Conservation (phyloP, 1,140 invertebrate species). For the Drosophila rufa region DNA sequence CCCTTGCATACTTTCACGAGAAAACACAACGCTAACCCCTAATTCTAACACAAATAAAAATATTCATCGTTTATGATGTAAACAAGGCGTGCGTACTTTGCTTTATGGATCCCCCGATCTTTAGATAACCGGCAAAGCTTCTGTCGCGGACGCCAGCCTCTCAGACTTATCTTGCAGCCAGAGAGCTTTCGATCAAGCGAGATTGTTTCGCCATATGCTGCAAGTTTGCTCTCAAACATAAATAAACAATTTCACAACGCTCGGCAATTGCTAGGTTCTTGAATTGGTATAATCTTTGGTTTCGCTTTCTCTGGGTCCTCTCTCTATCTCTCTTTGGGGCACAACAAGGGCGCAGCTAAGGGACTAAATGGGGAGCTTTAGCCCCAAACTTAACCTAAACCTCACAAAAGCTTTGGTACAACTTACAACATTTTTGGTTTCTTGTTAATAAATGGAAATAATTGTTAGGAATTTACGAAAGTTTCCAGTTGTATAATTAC, state of each 20-base stretch:
- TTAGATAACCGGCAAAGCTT: conserved; percentile 1
- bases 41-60: conserved; percentile 65
- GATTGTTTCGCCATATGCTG: conserved; percentile 39
- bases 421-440: no score
- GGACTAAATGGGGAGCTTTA: not conserved
- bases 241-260: conserved; percentile 68
- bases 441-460: not conserved
- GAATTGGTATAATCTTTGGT: conserved; percentile 14
- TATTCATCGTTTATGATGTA: conserved; percentile 70
- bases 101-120: conserved; percentile 7
- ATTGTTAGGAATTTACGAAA: not conserved
- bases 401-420: no score
- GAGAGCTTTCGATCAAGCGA: conserved; percentile 12
- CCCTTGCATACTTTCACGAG: conserved; percentile 59
- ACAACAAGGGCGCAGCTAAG: not conserved
- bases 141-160: not conserved
- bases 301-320: conserved; percentile 1
- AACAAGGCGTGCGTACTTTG: conserved; percentile 21
- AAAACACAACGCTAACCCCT: conserved; percentile 65
- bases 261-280: conserved; percentile 46
- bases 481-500: not conserved
- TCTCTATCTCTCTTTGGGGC: conserved; percentile 1
- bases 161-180: not conserved
- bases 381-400: not conserved
- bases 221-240: conserved; percentile 35